Evolutionary conservation across 1,140 invertebrate genomes (phyloP).

Genomic region (Zaprionus inermis): DNA sequence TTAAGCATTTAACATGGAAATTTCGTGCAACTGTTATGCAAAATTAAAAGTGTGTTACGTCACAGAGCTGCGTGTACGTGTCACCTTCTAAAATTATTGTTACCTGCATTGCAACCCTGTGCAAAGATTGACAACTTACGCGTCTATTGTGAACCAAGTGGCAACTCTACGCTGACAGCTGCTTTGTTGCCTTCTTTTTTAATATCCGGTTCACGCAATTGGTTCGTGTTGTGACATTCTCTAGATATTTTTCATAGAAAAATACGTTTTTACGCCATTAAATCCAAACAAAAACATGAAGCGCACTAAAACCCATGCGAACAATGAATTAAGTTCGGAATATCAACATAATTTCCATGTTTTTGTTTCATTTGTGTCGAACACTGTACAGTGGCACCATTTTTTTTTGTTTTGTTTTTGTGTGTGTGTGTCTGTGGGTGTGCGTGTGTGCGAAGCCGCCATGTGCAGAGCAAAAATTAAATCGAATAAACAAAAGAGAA

Average conservation of each 20-base stretch:
- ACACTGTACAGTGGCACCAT: constrained; percentile 14
- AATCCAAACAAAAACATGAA: constrained; percentile 39
- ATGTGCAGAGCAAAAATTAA: constrained; percentile 31
- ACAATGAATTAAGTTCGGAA: background rate
- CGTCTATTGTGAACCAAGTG: constrained; percentile 28
- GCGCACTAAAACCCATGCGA: background rate
- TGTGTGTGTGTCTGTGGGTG: constrained; percentile 29
- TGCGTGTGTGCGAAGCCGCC: constrained; percentile 28
- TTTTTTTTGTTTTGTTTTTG: constrained; percentile 45
- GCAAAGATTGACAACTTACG: constrained; percentile 22
- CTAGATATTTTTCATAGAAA: constrained; percentile 39
- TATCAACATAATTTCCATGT: constrained; percentile 11
- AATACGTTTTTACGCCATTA: constrained; percentile 45
- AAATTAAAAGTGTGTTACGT: background rate
- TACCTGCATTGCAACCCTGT: constrained; percentile 22
- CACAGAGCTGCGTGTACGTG: background rate
- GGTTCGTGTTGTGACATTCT: constrained; percentile 58
- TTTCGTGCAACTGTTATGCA: background rate
- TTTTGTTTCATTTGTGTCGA: constrained; percentile 38
- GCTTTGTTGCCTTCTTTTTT: constrained; percentile 66
- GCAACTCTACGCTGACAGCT: constrained; percentile 44
- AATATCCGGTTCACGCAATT: constrained; percentile 75
- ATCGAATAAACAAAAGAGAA: background rate
- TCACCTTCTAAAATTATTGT: background rate
- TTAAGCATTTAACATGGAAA: no score